A percentile compares a stretch with the other conserved stretches of the same genome.
phyloP scores from a whole-genome alignment of 2,888 invertebrate species.

The Sphaeridia pumilis region DNA sequence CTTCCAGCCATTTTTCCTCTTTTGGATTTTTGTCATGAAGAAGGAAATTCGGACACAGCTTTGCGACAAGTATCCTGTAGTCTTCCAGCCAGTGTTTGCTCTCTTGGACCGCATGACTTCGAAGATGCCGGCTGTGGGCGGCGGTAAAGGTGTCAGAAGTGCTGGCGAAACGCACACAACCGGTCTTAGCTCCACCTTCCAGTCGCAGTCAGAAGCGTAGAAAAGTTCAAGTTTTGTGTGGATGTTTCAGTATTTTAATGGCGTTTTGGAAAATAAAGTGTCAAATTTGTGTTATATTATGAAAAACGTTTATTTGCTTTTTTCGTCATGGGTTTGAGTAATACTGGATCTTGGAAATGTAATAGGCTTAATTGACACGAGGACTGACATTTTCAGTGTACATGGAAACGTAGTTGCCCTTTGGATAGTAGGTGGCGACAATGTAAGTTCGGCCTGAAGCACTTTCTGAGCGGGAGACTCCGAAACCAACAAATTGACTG shows the following conservation, averaged over 20 bases:
- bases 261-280: not conserved
- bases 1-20: not conserved
- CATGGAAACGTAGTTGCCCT: not conserved
- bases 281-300: not conserved
- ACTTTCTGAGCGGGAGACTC: not conserved
- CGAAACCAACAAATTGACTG: not conserved
- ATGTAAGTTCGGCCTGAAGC: not conserved
- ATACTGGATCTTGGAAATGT: not conserved
- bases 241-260: not conserved
- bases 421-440: not conserved
- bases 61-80: not conserved
- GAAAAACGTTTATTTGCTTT: not conserved
- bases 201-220: not conserved
- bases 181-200: not conserved
- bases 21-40: not conserved
- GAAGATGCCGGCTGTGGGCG: not conserved
- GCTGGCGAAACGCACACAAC: not conserved
- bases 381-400: not conserved
- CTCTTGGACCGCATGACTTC: not conserved
- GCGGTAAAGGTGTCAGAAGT: not conserved
- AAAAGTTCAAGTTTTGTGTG: no score
- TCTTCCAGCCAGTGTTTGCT: not conserved
- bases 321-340: not conserved
- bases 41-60: not conserved
- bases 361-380: not conserved